Evolutionary conservation across 2,797 vertebrate species (phyloP).

Genomic region (Triplophysa yarkandensis): DNA sequence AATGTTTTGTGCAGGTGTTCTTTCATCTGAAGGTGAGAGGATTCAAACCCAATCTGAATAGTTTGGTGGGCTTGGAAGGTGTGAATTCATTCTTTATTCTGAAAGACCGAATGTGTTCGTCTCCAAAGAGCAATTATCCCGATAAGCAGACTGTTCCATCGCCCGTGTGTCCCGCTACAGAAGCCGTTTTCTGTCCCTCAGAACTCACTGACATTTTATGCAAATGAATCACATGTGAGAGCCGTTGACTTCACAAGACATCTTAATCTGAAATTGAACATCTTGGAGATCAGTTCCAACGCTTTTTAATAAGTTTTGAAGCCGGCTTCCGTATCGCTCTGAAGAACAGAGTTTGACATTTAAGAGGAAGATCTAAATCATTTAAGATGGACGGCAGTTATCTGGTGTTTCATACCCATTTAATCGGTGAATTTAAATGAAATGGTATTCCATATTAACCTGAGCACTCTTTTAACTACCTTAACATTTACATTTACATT

Average conservation of each 20-base stretch:
- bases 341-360: slow-evolving; percentile 27
- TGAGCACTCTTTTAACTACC: neutral
- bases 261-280: slow-evolving; percentile 52
- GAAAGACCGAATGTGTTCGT: neutral
- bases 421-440: slow-evolving; percentile 28
- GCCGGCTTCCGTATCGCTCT: slow-evolving; percentile 16
- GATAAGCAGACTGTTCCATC: slow-evolving; percentile 5
- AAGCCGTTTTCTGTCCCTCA: slow-evolving; percentile 6
- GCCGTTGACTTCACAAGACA: slow-evolving; percentile 6
- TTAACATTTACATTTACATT: neutral
- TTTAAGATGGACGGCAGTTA: slow-evolving; percentile 25
- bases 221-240: slow-evolving; percentile 26
- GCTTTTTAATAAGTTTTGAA: slow-evolving; percentile 38
- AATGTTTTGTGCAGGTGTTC: neutral
- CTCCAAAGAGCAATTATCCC: slow-evolving; percentile 25
- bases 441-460: slow-evolving; percentile 24
- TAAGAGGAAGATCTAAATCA: slow-evolving; percentile 28
- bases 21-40: neutral
- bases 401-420: neutral
- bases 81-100: neutral
- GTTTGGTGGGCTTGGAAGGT: neutral
- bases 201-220: slow-evolving; percentile 34
- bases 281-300: slow-evolving; percentile 21
- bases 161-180: neutral
- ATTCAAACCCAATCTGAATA: neutral